Base-by-base conservation (phyloP, 2,888 invertebrate genomes). In the Phrixothrix hirtus region DNA sequence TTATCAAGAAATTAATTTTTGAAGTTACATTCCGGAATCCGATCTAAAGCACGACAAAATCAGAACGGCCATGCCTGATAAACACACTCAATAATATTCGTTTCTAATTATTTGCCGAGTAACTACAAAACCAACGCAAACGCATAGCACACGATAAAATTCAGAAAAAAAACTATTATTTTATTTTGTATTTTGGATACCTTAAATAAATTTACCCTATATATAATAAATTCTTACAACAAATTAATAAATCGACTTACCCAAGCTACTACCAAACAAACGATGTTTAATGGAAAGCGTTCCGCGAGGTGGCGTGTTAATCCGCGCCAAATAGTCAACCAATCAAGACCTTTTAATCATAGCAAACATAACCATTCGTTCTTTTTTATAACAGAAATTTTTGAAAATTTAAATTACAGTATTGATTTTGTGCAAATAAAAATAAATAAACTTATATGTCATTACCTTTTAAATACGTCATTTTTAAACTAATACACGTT, bases 131-230 rank as follows among this genome's bases (percentile, higher is more conserved):
- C 44, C 39, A 37, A 65, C 36, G 34, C 39, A 48, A 45, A 59
- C 59, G 59, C 61, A 64, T 59, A 53, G 56, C 39, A 43, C 61
- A 61, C 58, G 46, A 68, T 69, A 73, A 75, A 73, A 69, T 72
- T 61, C 60, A 57, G 62, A 60, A 57, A 66, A 74, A 75, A 75
- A 73, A 73, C 71, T 74, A 72, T 67, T 72, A 73, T 72, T 69
- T 70, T 65, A 64, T 55, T 58, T 58, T 60, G 61, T 62, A 64
- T 69, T 66, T 63, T 55, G 58, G 50, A 58, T 39, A 29, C 35
- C 49, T 39, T 44, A 50, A 68, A 61, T 68, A 73, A 75, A 74
- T 68, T 75, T 64, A 55, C 54, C 41, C 60, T 60, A 68, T 59
- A 67, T 72, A 67, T 69, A 70, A 75, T 71, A 68, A 75, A 75